Evolutionary conservation across 37 sponge, comb jelly and placozoan species (phyloP).

Genomic region (Dysidea cf. avara): DNA sequence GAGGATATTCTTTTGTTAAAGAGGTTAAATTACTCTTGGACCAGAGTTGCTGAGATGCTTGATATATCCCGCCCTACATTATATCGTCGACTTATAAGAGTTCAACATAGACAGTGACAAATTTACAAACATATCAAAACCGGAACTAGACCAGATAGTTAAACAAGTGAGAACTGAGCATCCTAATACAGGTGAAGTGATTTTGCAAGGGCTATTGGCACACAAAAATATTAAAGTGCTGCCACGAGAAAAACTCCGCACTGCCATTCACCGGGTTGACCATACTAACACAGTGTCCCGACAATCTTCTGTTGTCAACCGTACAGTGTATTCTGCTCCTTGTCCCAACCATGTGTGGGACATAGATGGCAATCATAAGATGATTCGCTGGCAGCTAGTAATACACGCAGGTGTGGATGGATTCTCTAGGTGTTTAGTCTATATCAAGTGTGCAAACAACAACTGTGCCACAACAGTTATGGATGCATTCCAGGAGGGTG

Average conservation of each 20-base stretch:
- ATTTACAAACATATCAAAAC: constrained; percentile 2
- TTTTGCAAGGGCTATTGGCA: constrained; percentile 13
- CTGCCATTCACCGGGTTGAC: constrained; percentile 1
- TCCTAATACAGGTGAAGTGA: constrained; percentile 21
- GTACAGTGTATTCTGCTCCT: neutral
- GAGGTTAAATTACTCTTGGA: too few species aligned
- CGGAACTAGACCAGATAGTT: constrained; percentile 9
- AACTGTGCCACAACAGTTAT: constrained; percentile 48
- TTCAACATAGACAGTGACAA: neutral
- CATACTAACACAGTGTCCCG: neutral
- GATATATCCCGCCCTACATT: too few species aligned
- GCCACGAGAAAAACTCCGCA: neutral
- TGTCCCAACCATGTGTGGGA: neutral
- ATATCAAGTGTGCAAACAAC: constrained; percentile 26
- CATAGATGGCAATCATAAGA: constrained; percentile 21
- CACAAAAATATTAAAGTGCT: neutral
- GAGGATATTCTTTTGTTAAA: too few species aligned
- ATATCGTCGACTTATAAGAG: too few species aligned
- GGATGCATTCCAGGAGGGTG: constrained; percentile 23
- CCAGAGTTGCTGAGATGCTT: too few species aligned
- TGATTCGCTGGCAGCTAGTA: constrained; percentile 36
- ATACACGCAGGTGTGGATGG: constrained; percentile 52
- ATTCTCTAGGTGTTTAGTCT: constrained; percentile 33
- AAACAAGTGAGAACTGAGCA: neutral
- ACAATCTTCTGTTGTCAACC: neutral